These are phyloP conservation scores for Alloscopus bannaensis DNA, from an alignment of 2,888 invertebrate species.

Conservation along the genomic window DNA sequence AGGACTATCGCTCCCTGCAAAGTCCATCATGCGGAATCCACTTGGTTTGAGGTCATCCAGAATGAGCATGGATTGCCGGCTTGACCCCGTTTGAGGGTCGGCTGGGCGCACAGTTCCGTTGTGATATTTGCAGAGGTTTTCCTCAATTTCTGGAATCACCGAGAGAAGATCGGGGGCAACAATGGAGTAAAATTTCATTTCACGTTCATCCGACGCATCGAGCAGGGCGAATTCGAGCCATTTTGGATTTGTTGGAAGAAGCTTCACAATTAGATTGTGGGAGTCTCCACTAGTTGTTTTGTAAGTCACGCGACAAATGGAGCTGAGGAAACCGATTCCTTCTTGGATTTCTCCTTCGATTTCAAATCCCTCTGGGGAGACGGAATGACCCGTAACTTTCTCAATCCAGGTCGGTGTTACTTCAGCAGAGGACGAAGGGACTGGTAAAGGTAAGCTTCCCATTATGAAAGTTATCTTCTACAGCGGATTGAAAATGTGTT, in stretches of 20 bases:
- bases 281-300: slow-evolving; percentile 17
- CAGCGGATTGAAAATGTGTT: no score
- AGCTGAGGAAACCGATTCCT: slow-evolving; percentile 68
- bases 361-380: slow-evolving; percentile 32
- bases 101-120: slow-evolving; percentile 34
- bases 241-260: slow-evolving; percentile 51
- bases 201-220: slow-evolving; percentile 59
- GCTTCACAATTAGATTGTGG: slow-evolving; percentile 62
- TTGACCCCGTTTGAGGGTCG: not conserved
- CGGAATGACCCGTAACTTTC: slow-evolving; percentile 31
- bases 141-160: slow-evolving; percentile 53
- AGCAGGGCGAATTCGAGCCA: slow-evolving; percentile 38
- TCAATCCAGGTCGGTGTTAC: slow-evolving; percentile 65
- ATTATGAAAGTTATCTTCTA: no score
- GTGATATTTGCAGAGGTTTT: slow-evolving; percentile 51
- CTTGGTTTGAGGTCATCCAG: slow-evolving; percentile 65
- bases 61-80: slow-evolving; percentile 61
- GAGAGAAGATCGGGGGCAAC: slow-evolving; percentile 37
- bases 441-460: not conserved
- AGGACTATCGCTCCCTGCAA: slow-evolving; percentile 29
- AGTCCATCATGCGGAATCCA: slow-evolving; percentile 61
- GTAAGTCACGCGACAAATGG: slow-evolving; percentile 64
- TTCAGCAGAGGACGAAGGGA: slow-evolving; percentile 28
- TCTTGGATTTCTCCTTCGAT: slow-evolving; percentile 62
- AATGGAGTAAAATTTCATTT: slow-evolving; percentile 63